Evolutionary conservation across 2,113 vertebrate species (phyloP).

Genomic region (Dascyllus trimaculatus): DNA sequence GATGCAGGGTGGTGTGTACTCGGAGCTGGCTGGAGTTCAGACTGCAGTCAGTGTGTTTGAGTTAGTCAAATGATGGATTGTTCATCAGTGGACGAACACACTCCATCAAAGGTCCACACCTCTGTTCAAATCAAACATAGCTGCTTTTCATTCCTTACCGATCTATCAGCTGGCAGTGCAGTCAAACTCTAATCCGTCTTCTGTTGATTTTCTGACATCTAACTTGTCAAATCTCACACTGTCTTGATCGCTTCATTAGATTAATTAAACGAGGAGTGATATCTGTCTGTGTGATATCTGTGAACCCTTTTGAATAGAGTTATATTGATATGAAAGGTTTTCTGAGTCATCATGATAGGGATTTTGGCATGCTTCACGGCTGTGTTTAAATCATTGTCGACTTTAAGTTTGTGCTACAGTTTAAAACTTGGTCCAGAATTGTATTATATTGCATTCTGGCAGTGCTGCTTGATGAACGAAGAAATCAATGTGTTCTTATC

Average conservation of each 20-base stretch:
- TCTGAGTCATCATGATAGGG: neutral
- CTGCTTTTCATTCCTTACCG: conserved; percentile 22
- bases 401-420: conserved; percentile 18
- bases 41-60: conserved; percentile 30
- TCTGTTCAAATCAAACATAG: neutral
- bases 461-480: conserved; percentile 38
- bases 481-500: conserved; percentile 37
- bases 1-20: conserved; percentile 14
- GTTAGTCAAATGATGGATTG: conserved; percentile 46
- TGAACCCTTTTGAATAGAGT: conserved; percentile 10
- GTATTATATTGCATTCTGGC: conserved; percentile 48
- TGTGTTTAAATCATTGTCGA: conserved; percentile 12
- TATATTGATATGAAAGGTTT: conserved; percentile 21
- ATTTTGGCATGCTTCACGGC: conserved; percentile 19
- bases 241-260: conserved; percentile 7
- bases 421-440: neutral
- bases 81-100: conserved; percentile 12
- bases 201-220: conserved; percentile 17
- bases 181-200: conserved; percentile 10
- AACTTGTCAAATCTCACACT: neutral
- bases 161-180: conserved; percentile 17
- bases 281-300: neutral
- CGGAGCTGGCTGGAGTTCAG: conserved; percentile 37
- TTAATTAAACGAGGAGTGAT: neutral
- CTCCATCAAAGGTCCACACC: conserved; percentile 33